phyloP scores from a whole-genome alignment of 2,113 vertebrate genomes.

The Oreamnos americanus region DNA sequence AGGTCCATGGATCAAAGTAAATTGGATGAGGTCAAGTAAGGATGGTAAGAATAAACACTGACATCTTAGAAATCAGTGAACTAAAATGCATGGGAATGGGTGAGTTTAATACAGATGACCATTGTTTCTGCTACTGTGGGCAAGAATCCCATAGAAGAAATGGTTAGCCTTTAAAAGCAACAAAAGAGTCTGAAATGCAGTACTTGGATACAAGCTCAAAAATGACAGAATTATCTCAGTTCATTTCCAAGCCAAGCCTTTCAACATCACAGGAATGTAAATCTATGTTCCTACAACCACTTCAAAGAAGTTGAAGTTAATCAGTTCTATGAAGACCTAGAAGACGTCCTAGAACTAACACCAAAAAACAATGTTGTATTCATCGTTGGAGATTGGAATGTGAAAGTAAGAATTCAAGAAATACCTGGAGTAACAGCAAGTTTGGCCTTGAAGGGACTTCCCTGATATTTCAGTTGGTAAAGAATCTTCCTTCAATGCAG shows the following conservation, averaged over 20 bases:
- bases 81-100: neutral
- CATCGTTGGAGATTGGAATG: neutral
- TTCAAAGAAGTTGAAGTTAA: neutral
- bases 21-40: neutral
- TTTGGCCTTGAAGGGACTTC: neutral
- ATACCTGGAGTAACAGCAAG: neutral
- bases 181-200: neutral
- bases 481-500: neutral
- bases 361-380: accelerated
- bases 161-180: neutral
- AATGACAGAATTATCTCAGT: neutral
- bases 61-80: neutral
- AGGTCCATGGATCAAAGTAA: neutral
- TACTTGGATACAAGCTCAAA: neutral
- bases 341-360: neutral
- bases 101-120: neutral
- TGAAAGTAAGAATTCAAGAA: neutral
- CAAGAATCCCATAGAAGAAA: neutral
- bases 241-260: neutral
- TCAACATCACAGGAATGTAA: no score
- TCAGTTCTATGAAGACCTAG: neutral
- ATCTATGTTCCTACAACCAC: neutral
- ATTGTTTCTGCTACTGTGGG: neutral
- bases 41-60: neutral
- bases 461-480: neutral